Percentiles rank a stretch among this genome's conserved stretches.
Conservation (phyloP, 1,140 invertebrate genomes). For the Lepidurus apus region DNA sequence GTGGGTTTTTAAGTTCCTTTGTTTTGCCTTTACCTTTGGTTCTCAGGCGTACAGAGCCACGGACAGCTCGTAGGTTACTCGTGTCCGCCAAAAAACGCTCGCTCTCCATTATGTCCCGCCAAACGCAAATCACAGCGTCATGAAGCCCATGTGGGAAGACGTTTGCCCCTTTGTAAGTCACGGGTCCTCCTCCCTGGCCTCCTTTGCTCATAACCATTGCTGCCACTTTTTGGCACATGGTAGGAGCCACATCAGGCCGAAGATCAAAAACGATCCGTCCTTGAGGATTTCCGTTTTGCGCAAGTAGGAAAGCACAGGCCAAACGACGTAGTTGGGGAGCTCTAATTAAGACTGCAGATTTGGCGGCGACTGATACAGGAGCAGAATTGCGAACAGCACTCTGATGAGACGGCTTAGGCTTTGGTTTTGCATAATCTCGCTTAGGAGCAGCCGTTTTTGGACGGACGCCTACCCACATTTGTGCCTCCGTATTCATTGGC, state of each 20-base stretch:
- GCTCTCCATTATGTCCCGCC: neutral
- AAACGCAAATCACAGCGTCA: neutral
- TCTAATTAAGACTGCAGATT: neutral
- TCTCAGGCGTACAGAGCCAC: neutral
- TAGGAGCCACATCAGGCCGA: neutral
- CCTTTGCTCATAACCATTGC: constrained; percentile 11
- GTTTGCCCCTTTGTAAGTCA: neutral
- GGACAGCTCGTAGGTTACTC: neutral
- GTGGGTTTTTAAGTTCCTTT: neutral
- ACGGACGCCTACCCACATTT: neutral
- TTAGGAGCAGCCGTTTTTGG: neutral
- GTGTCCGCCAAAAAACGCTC: neutral
- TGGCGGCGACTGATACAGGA: neutral
- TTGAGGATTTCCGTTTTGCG: neutral
- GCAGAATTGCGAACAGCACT: neutral
- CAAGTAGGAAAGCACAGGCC: neutral
- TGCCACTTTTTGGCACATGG: neutral
- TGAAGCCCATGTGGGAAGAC: neutral
- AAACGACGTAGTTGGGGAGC: neutral
- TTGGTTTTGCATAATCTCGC: neutral
- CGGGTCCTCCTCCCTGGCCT: neutral
- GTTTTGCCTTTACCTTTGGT: neutral
- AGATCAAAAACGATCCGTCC: neutral
- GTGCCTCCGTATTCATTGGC: neutral
- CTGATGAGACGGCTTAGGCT: neutral